Percentiles rank a stretch among this genome's conserved stretches.
Evolutionary conservation across 2,113 vertebrate species (phyloP).

Genomic region (Noturus placidus): DNA sequence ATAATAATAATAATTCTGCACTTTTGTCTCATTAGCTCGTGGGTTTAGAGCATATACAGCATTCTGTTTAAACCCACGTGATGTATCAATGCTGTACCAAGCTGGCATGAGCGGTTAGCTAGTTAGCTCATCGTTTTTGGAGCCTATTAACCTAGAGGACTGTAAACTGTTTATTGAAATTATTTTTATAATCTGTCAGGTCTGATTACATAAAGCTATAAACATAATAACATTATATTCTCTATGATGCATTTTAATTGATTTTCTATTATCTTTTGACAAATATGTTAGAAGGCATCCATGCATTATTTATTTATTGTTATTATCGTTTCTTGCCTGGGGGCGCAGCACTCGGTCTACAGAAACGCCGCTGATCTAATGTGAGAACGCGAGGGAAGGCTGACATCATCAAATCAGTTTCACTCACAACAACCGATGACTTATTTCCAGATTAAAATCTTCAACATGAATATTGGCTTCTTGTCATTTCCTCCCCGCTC

Average conservation of each 20-base stretch:
- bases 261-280: background rate
- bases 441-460: background rate
- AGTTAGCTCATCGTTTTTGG: background rate
- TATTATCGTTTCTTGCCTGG: background rate
- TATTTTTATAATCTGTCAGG: background rate
- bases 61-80: background rate
- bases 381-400: background rate
- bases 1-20: too few species aligned
- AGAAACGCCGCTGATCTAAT: background rate
- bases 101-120: background rate
- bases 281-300: background rate
- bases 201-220: background rate
- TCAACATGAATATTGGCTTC: background rate
- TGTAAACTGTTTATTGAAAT: background rate
- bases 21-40: background rate
- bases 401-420: background rate
- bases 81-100: background rate
- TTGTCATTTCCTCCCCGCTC: background rate
- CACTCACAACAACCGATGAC: background rate
- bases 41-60: background rate
- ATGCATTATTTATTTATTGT: slow-evolving; percentile 9
- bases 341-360: background rate
- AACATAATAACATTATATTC: background rate
- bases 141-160: background rate
- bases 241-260: background rate